phyloP scores from a whole-genome alignment of 2,797 vertebrate genomes.

The Pseudotriccus pelzelni region DNA sequence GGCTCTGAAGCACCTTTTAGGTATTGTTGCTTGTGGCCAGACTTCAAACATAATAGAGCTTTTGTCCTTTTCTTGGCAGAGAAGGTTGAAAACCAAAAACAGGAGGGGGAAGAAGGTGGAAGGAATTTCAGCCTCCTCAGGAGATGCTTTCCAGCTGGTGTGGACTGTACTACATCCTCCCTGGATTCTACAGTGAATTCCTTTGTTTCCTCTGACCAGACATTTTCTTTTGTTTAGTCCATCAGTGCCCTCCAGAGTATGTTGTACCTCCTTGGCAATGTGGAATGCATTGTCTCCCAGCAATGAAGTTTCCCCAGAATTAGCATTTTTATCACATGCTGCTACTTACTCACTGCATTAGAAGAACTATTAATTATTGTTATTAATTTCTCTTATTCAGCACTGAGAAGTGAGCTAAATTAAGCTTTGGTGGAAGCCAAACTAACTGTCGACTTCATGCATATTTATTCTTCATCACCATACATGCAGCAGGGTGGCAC shows the following conservation, averaged over 20 bases:
- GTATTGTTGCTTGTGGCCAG: slow-evolving; percentile 25
- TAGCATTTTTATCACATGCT: not conserved
- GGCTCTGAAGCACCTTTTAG: slow-evolving; percentile 37
- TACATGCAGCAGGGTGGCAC: not conserved
- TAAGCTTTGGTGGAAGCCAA: slow-evolving; percentile 26
- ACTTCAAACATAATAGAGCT: slow-evolving; percentile 50
- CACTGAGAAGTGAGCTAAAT: slow-evolving; percentile 13
- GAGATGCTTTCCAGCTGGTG: slow-evolving; percentile 22
- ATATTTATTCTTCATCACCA: slow-evolving; percentile 15
- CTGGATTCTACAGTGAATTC: slow-evolving; percentile 55
- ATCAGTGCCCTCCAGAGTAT: not conserved
- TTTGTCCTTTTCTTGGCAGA: slow-evolving; percentile 56
- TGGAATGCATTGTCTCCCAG: not conserved
- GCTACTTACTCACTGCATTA: not conserved
- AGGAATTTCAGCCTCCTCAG: slow-evolving; percentile 48
- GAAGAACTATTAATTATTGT: slow-evolving; percentile 24
- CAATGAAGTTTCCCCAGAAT: not conserved
- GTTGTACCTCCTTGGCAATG: not conserved
- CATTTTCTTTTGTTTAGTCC: slow-evolving; percentile 45
- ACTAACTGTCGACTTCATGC: not conserved
- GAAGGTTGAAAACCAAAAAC: slow-evolving; percentile 2
- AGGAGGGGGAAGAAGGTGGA: slow-evolving; percentile 22
- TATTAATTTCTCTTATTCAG: slow-evolving; percentile 31
- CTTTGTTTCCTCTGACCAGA: slow-evolving; percentile 41
- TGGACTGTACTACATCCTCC: slow-evolving; percentile 19